Percentiles rank a stretch among this genome's conserved stretches.
phyloP scores from a whole-genome alignment of 2,888 invertebrate genomes.

The Epinotia ramella region DNA sequence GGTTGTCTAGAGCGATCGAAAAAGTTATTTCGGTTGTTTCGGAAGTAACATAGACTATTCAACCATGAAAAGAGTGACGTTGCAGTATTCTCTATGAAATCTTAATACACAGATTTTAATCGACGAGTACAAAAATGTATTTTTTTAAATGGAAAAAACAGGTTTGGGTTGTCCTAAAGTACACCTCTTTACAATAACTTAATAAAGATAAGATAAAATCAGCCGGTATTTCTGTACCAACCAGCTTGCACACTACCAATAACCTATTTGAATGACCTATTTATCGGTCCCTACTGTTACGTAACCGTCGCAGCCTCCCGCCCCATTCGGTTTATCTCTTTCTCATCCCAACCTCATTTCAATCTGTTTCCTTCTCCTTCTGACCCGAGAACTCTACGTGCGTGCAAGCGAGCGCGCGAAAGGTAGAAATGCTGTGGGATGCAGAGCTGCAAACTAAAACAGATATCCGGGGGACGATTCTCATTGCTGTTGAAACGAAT shows the following conservation, averaged over 20 bases:
- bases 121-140: no score
- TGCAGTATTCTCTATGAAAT: no score
- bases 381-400: neutral
- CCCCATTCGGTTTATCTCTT: neutral
- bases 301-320: slow-evolving; percentile 14
- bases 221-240: neutral
- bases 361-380: neutral
- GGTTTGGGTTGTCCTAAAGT: no score
- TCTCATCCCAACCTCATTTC: neutral
- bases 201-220: neutral
- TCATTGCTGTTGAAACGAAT: neutral
- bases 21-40: no score
- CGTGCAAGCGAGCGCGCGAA: neutral
- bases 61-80: no score
- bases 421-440: neutral
- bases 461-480: neutral
- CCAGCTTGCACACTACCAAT: slow-evolving; percentile 13
- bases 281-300: slow-evolving; percentile 18
- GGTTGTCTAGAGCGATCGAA: no score
- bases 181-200: no score
- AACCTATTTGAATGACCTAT: slow-evolving; percentile 22
- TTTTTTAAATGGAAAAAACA: no score
- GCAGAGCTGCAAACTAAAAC: neutral
- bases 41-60: no score
- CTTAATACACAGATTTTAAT: no score